These are phyloP conservation scores for Rhinichthys klamathensis DNA, from an alignment of 2,113 vertebrate species.

Conservation along the genomic window DNA sequence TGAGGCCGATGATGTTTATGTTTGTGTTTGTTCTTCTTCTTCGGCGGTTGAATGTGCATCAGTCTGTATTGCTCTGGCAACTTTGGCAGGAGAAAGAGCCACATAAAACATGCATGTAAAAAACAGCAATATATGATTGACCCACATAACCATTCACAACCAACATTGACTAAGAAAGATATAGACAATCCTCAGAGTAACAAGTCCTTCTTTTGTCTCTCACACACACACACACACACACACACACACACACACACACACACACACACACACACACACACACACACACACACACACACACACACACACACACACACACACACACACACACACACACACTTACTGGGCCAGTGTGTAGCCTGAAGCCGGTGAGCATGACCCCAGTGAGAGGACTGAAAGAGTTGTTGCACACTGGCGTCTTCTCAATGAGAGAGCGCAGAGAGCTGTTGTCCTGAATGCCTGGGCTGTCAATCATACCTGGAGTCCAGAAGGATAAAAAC, in stretches of 20 bases:
- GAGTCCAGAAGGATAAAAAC: neutral
- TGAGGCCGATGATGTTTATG: slow-evolving; percentile 93
- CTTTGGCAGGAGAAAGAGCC: slow-evolving; percentile 66
- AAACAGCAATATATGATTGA: neutral
- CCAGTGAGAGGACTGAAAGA: slow-evolving; percentile 94
- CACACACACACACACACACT: slow-evolving; percentile 59
- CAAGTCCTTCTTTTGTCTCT: neutral
- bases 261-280: slow-evolving; percentile 52
- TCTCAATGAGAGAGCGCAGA: slow-evolving; percentile 92
- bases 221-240: slow-evolving; percentile 26
- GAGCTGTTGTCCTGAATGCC: slow-evolving; percentile 95
- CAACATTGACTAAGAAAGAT: neutral
- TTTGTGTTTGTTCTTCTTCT: slow-evolving; percentile 97
- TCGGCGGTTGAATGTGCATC: slow-evolving; percentile 97
- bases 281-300: slow-evolving; percentile 53
- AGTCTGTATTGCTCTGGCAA: slow-evolving; percentile 94
- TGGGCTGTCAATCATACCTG: slow-evolving; percentile 92
- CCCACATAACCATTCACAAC: neutral
- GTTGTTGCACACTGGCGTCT: slow-evolving; percentile 92
- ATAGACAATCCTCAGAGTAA: neutral
- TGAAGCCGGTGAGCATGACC: slow-evolving; percentile 91
- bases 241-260: slow-evolving; percentile 54
- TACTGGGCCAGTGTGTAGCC: slow-evolving; percentile 94
- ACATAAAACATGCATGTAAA: neutral
- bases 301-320: slow-evolving; percentile 28